A percentile compares a stretch with the other conserved stretches of the same genome.
Evolutionary conservation across 2,113 vertebrate genomes (phyloP).

Genomic region (Empidonax alnorum): DNA sequence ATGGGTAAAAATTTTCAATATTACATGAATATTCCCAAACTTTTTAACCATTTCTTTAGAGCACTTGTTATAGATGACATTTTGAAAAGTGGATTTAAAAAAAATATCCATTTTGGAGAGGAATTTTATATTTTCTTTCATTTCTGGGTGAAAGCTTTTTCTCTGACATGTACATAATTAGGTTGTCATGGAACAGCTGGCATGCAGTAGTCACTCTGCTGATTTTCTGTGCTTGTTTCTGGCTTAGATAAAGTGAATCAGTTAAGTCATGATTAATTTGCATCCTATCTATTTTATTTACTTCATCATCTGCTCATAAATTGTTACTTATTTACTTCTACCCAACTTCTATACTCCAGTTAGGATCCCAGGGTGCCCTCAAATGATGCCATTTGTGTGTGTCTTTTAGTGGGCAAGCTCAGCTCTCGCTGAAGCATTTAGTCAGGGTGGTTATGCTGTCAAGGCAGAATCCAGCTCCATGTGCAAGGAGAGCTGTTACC

Average conservation of each 20-base stretch:
- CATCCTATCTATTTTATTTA: neutral
- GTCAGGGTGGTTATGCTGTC: neutral
- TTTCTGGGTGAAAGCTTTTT: conserved; percentile 9
- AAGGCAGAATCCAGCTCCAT: neutral
- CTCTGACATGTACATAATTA: neutral
- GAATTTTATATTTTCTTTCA: neutral
- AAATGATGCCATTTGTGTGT: neutral
- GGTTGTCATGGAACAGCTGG: conserved; percentile 33
- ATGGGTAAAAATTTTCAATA: neutral
- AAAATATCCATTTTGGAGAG: neutral
- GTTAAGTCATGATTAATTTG: conserved; percentile 14
- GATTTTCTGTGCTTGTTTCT: conserved; percentile 22
- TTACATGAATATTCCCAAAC: conserved; percentile 18
- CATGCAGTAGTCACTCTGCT: neutral
- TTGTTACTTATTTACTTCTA: neutral
- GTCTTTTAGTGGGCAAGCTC: neutral
- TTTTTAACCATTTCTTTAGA: neutral
- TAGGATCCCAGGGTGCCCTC: neutral
- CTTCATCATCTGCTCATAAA: neutral
- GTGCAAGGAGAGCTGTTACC: neutral
- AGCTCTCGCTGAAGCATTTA: neutral
- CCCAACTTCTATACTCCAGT: neutral
- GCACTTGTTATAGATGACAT: neutral
- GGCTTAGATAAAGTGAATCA: neutral
- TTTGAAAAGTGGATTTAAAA: neutral